Percentiles rank a stretch among this genome's conserved stretches.
Conservation (phyloP, 1,140 invertebrate genomes). For the Phthorimaea operculella region DNA sequence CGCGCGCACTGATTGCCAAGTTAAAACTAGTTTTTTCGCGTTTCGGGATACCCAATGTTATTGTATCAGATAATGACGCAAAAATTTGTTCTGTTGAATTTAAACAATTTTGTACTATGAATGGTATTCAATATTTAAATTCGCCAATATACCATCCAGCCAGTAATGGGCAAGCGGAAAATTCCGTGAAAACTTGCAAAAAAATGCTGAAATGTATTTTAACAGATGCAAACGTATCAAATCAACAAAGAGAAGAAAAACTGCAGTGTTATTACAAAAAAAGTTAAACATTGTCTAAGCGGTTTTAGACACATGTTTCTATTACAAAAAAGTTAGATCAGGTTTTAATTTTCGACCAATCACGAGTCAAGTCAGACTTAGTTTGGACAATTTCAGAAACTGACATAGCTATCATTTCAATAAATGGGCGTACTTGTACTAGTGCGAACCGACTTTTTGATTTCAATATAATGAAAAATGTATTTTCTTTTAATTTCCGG, state of each 20-base stretch:
- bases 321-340: too few species aligned
- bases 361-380: too few species aligned
- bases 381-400: too few species aligned
- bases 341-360: too few species aligned
- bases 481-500: too few species aligned
- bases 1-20: slow-evolving; percentile 3
- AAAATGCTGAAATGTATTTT: slow-evolving; percentile 6
- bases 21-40: slow-evolving; percentile 1
- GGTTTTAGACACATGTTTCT: too few species aligned
- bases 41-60: slow-evolving; percentile 3
- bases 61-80: slow-evolving; percentile 3
- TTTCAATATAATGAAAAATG: too few species aligned
- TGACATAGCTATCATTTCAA: too few species aligned
- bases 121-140: background rate
- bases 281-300: too few species aligned
- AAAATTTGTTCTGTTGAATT: slow-evolving; percentile 1
- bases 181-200: slow-evolving; percentile 2
- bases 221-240: background rate
- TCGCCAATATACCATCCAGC: background rate
- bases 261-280: too few species aligned
- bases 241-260: background rate
- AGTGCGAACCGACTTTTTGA: too few species aligned
- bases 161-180: slow-evolving; percentile 4
- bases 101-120: background rate
- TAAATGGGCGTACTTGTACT: too few species aligned